Evolutionary conservation across 2,113 vertebrate genomes (phyloP), one percentile per base, ranked within the genome.

Genomic region (Climacteris rufus): DNA sequence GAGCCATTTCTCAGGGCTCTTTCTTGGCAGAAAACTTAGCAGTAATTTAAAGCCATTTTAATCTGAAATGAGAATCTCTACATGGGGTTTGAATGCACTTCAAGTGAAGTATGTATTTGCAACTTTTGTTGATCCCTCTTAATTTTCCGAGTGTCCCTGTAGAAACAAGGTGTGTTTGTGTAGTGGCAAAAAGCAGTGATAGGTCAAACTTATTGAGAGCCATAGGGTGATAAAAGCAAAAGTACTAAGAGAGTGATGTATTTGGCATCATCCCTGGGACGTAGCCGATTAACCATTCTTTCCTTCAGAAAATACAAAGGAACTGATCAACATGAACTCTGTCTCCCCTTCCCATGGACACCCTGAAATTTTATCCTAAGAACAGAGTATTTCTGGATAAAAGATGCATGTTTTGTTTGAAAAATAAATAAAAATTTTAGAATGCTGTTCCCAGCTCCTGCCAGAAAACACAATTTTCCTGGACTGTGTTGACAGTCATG

Each of bases 11-110:
- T 93, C 71, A 35, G 77, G 47, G 77, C 21, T 89, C 3, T 95
- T 94, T 88, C 89, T 75, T 92, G 94, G 86, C 92, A 93, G 90
- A 96, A 83, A 68, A 80, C 72, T 93, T 74, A 94, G 90, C 86
- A 80, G 90, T 93, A 93, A 94, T 97, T 96, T 95, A 89, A 94
- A 92, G 79, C 63, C 94, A 92, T 94, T 95, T 95, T 97, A 96
- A 95, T 93, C 94, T 96, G 83, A 93, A 97, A 94, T 96, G 86
- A 93, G 85, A 93, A 93, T 94, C 90, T 95, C 96, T 94, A 83
- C 80, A 59, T 92, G 89, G 69, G 86, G 86, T 53, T 93, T 93
- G 86, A 95, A 94, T 89, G 54, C 56, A 66, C 71, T 95, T 95
- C 80, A 78, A 88, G 40, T 88, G 71, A 87, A 96, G 83, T 45